phyloP scores from a whole-genome alignment of 2,797 vertebrate genomes.

The Tympanoctomys barrerae region DNA sequence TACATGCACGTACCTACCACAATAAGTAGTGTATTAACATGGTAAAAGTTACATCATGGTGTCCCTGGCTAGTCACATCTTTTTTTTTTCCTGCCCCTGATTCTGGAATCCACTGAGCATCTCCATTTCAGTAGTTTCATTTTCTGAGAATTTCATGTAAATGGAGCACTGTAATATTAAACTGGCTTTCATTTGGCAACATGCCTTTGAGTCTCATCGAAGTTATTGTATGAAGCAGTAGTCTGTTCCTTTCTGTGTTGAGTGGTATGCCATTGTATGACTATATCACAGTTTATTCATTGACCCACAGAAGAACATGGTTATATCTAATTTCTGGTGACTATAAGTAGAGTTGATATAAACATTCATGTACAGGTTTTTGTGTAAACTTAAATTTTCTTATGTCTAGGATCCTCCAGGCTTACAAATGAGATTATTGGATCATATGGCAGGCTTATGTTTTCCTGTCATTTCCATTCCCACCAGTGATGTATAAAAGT shows the following conservation, averaged over 20 bases:
- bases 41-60: neutral
- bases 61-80: neutral
- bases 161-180: neutral
- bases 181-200: neutral
- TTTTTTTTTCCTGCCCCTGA: neutral
- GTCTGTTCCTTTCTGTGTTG: slow-evolving; percentile 43
- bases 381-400: slow-evolving; percentile 53
- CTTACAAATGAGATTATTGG: slow-evolving; percentile 17
- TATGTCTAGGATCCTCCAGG: slow-evolving; percentile 21
- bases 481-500: neutral
- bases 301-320: slow-evolving; percentile 22
- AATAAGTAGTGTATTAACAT: neutral
- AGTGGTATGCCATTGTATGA: neutral
- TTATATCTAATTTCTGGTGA: slow-evolving; percentile 32
- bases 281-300: neutral
- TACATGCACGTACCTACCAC: neutral
- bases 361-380: slow-evolving; percentile 12
- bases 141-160: slow-evolving; percentile 36
- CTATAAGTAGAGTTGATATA: slow-evolving; percentile 41
- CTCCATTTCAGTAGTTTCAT: neutral
- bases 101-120: neutral
- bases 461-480: neutral
- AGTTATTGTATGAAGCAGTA: slow-evolving; percentile 12
- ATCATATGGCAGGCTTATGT: neutral
- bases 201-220: slow-evolving; percentile 38